Evolutionary conservation across 2,888 invertebrate genomes (phyloP), one percentile per base, ranked within the genome.

Genomic region (Amiota minor): DNA sequence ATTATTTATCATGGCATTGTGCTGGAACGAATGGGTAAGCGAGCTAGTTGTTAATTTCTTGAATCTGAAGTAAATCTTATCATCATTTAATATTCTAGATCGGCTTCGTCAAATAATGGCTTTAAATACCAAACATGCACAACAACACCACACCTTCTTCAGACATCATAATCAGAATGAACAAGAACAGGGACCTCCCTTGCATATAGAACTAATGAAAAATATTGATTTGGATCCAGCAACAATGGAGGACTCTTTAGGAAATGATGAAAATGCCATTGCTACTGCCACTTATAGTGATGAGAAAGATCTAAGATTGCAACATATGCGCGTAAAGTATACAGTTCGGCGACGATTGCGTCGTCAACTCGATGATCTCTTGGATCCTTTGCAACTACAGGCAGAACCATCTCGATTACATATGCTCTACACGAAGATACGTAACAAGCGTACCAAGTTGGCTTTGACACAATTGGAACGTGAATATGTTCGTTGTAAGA

Each of bases 401-500:
- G 76, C 74, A 64, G 55, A 62, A 11, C 23, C 67, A 53, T 23
- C 6, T 9, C 72, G 71, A 0, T 71, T 89, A 65, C 80, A 80
- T 16, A 75, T 80, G 11, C 75, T 89, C 11, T 85, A 85, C 49
- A 74, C 83, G 0, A 85, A 80, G 70, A 79, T 88, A 35, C 80
- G 89, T 2, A 83, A 79, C 68, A 89, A 89, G 49, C 81, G 89
- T 11, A 82, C 81, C 0, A 80, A 79, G 55, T 79, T 78, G 9
- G 85, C 85, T 1, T 74, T 89, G 0, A 79, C 75, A 16, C 81
- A 82, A 49, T 76, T 89, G 55, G 84, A 89, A 67, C 75, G 56
- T 10, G 88, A 88, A 20, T 89, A 85, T 71, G 76, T 76, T 14
- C 83, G 86, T 3, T 89, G 89, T 72, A 88, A 86, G 75, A 82